Evolutionary conservation across 2,797 vertebrate genomes (phyloP).

Genomic region (Ispidina picta): DNA sequence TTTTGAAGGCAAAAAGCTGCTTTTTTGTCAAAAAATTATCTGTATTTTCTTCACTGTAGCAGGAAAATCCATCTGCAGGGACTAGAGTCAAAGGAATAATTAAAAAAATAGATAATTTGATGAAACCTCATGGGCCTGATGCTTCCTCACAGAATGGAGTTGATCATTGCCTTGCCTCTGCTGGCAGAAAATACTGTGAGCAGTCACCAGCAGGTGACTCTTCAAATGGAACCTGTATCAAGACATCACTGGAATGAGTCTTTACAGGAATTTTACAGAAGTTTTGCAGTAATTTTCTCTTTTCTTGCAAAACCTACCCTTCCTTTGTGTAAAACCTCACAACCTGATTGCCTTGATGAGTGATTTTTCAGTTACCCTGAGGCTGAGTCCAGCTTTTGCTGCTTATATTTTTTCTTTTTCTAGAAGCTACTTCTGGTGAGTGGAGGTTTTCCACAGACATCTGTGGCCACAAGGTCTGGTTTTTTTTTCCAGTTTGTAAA

Average conservation of each 20-base stretch:
- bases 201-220: background rate
- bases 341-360: background rate
- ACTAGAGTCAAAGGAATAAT: background rate
- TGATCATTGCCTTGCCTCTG: background rate
- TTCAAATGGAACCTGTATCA: background rate
- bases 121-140: background rate
- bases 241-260: background rate
- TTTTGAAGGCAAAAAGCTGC: conserved; percentile 12
- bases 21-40: background rate
- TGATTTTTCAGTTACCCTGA: background rate
- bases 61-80: background rate
- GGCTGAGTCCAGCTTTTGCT: background rate
- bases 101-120: background rate
- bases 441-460: background rate
- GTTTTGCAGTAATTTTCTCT: background rate
- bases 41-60: background rate
- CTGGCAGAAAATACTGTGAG: background rate
- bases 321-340: background rate
- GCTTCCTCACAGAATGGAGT: background rate
- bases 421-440: background rate
- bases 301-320: background rate
- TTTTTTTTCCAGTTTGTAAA: background rate
- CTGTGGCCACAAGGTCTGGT: background rate
- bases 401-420: background rate
- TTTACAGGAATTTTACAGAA: background rate